These are phyloP conservation scores for Cydia fagiglandana DNA, from an alignment of 1,140 invertebrate genomes.

Conservation along the genomic window DNA sequence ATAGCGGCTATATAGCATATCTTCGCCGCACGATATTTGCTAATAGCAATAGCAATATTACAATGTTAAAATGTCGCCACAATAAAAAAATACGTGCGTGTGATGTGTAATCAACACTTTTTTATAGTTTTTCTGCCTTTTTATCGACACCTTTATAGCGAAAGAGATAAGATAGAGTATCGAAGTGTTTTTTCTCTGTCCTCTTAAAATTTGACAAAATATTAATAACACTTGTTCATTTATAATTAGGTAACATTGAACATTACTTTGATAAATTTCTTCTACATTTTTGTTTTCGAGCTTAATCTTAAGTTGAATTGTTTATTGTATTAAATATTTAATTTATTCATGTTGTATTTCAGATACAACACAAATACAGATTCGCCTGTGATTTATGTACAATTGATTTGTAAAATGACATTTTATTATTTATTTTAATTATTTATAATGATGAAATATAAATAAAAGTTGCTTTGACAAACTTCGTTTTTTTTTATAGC, in stretches of 20 bases:
- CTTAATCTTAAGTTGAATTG: constrained; percentile 24
- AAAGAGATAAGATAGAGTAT: too few species aligned
- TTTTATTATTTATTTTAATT: constrained; percentile 25
- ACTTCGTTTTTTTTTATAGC: neutral
- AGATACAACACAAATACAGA: constrained; percentile 9
- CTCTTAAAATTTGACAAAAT: too few species aligned
- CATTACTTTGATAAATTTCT: neutral
- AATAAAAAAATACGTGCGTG: too few species aligned
- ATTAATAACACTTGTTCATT: neutral
- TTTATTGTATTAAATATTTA: constrained; percentile 3
- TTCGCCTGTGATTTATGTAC: constrained; percentile 22
- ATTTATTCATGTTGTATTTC: constrained; percentile 14
- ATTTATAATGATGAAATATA: constrained; percentile 5
- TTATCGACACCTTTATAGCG: too few species aligned
- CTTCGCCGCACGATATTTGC: too few species aligned
- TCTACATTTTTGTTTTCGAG: neutral
- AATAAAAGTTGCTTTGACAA: constrained; percentile 5
- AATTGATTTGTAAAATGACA: constrained; percentile 10
- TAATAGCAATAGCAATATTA: too few species aligned
- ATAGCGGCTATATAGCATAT: too few species aligned
- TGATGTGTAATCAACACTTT: too few species aligned
- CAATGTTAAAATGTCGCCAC: too few species aligned
- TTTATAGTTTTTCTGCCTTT: too few species aligned
- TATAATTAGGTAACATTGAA: neutral
- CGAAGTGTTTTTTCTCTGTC: too few species aligned